These are phyloP conservation scores for Rotaria macrura DNA, from an alignment of 2,888 invertebrate species.

Conservation along the genomic window DNA sequence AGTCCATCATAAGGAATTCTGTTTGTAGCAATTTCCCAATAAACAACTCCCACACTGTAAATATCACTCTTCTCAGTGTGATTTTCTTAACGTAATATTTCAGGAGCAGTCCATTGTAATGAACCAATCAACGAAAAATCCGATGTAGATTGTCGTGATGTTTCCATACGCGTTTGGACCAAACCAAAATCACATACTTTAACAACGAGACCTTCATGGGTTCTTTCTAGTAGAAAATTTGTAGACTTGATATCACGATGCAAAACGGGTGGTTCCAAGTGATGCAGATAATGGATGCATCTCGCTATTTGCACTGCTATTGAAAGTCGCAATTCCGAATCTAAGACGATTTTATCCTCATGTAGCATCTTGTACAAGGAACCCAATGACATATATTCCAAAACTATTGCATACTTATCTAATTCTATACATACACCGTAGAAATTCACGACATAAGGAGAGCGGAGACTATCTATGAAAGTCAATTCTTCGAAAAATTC, in stretches of 20 bases:
- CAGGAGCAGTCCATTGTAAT: too few relatives aligned
- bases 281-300: slow-evolving; percentile 45
- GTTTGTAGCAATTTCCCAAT: too few relatives aligned
- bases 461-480: neutral
- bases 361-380: slow-evolving; percentile 41
- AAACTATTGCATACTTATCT: slow-evolving; percentile 41
- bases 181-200: neutral
- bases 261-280: slow-evolving; percentile 42
- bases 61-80: neutral
- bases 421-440: slow-evolving; percentile 41
- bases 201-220: neutral
- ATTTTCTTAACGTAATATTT: too few relatives aligned
- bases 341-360: neutral
- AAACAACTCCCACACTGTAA: too few relatives aligned
- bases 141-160: neutral
- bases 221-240: slow-evolving; percentile 40
- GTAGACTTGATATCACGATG: slow-evolving; percentile 45
- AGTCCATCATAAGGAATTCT: too few relatives aligned
- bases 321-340: slow-evolving; percentile 35
- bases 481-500: neutral
- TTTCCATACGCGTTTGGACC: neutral
- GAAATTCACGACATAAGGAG: slow-evolving; percentile 30
- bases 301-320: slow-evolving; percentile 41
- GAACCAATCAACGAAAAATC: neutral
- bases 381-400: slow-evolving; percentile 43